Base-by-base conservation (phyloP, 2,797 vertebrate genomes). In the Nyctalus aviator region DNA sequence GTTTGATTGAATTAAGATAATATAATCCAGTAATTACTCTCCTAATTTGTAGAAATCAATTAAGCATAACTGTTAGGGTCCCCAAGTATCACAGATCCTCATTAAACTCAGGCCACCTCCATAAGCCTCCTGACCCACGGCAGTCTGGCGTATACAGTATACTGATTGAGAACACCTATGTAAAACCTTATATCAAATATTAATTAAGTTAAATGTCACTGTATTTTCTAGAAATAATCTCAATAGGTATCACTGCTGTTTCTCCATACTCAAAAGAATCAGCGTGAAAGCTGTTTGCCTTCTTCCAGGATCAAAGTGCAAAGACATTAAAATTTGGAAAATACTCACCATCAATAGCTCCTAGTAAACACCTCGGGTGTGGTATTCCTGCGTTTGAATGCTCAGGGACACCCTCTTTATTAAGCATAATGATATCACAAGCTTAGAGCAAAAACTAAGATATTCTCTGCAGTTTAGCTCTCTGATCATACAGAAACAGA, bases 141-240 rank as follows among this genome's bases (percentile, higher is more conserved):
- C 5, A 23, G 1, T 64, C 10, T 35, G 7, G 8, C 2, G 59
- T 71, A 57, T 57, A 41, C 14, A 76, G 46, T 53, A 13, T 13
- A 41, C 10, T 55, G 12, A 71, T 7, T 23, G 55, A 85, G 11
- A 75, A 21, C 13, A 46, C 10, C 6, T 73, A 37, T 8, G 8
- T 89, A 27, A 55, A 37, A 48, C 23, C 6, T 78, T 18, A 59
- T 27, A 41, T 50, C 3, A 90, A 62, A 90, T 90, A 44, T 62
- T 79, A 35, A 46, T 53, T 72, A 81, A 73, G 4, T 21, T 93
- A n/a, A 72, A 73, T 78, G 57, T 50, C 20, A 64, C 9, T 37
- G 2, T 18, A 50, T 66, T 95, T 91, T 85, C 55, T 78, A 85
- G 25, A 66, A 69, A 81, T 66, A 27, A 62, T 81, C 32, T 66